Base-by-base conservation (phyloP, 2,797 vertebrate genomes). In the Balearica regulorum region DNA sequence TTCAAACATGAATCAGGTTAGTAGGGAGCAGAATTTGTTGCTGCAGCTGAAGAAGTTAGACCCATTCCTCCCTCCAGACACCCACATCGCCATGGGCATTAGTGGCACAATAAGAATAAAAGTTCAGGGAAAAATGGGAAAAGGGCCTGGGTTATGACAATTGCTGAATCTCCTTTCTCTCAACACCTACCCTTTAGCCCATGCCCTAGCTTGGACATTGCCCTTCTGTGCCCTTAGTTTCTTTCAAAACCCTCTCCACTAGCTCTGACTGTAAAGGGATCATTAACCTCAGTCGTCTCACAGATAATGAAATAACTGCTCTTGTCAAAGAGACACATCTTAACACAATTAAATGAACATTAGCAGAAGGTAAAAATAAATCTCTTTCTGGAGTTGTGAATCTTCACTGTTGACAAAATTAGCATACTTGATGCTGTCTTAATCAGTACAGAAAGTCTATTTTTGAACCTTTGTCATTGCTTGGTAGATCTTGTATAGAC, bases 1-100 rank as follows among this genome's bases (percentile, higher is more conserved):
- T 91, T 95, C 96, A 97, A 57, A 87, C 61, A 28, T 2, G 22
- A 93, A 94, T 89, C 79, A 78, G 89, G 79, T 95, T 96, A 92
- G 93, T 69, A 93, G 93, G 89, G 41, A 91, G 84, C 60, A 91
- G 91, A 83, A 85, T 77, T 73, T 83, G n/a, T 64, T 2, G 0
- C 90, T 68, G 90, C 75, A 77, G 37, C 69, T 91, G 89, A 87
- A 91, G 81, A 66, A 84, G 26, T 60, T 64, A 90, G 73, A 72
- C 58, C 18, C 19, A 20, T 14, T 66, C 25, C 60, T 79, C 75
- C 48, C 13, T 17, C 44, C 65, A 90, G 78, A 49, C 65, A 80
- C 10, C 37, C 37, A 22, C 9, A 21, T 55, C 2, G 3, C 41
- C 13, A 6, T 3, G 5, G 78, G 37, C 60, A 76, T 22, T 49